These are phyloP conservation scores for Sebastes matsubarae DNA, from an alignment of 2,797 vertebrate species.

Conservation along the genomic window DNA sequence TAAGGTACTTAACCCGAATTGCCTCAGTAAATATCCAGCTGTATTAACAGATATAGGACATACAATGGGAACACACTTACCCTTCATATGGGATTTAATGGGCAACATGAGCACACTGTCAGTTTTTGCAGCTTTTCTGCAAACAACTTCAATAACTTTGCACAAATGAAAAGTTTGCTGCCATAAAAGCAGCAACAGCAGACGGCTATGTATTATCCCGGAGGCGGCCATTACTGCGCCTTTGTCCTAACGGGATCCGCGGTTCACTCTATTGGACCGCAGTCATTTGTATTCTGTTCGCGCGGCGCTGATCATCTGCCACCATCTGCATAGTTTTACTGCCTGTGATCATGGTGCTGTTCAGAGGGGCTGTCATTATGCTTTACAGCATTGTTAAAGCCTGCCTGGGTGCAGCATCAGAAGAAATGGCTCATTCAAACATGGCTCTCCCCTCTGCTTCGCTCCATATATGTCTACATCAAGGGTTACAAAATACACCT, in stretches of 20 bases:
- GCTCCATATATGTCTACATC: slow-evolving; percentile 41
- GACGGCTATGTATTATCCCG: slow-evolving; percentile 58
- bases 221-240: slow-evolving; percentile 58
- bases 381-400: slow-evolving; percentile 83
- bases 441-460: slow-evolving; percentile 33
- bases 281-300: slow-evolving; percentile 78
- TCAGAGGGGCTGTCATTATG: slow-evolving; percentile 81
- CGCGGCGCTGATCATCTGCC: slow-evolving; percentile 77
- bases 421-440: slow-evolving; percentile 69
- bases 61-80: slow-evolving; percentile 71
- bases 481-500: slow-evolving; percentile 60
- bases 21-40: slow-evolving; percentile 86
- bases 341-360: slow-evolving; percentile 81
- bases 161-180: slow-evolving; percentile 74
- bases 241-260: slow-evolving; percentile 71
- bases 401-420: slow-evolving; percentile 65
- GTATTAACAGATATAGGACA: slow-evolving; percentile 78
- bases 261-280: slow-evolving; percentile 49
- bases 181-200: slow-evolving; percentile 63
- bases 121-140: slow-evolving; percentile 52
- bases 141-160: slow-evolving; percentile 70
- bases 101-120: slow-evolving; percentile 57
- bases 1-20: slow-evolving; percentile 85
- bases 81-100: slow-evolving; percentile 72
- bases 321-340: slow-evolving; percentile 86